A percentile compares a stretch with the other conserved stretches of the same genome.
phyloP scores from a whole-genome alignment of 2,113 vertebrate species.

The Tympanuchus pallidicinctus region DNA sequence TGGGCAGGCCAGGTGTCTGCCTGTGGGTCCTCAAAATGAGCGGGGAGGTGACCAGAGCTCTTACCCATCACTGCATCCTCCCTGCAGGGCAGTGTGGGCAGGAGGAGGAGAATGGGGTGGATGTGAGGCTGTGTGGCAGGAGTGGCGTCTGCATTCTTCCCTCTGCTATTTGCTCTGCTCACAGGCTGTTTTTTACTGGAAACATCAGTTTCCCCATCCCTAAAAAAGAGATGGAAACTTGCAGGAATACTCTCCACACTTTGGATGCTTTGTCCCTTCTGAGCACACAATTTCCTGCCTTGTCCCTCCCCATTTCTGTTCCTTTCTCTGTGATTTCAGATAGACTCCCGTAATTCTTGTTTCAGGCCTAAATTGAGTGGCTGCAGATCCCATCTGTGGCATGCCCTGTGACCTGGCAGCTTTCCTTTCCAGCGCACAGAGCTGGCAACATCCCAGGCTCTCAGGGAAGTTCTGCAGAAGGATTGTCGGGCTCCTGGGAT shows the following conservation, averaged over 20 bases:
- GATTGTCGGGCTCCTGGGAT: conserved; percentile 59
- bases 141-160: background rate
- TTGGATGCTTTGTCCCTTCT: conserved; percentile 6
- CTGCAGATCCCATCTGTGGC: conserved; percentile 63
- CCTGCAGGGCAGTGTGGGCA: background rate
- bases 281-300: conserved; percentile 22
- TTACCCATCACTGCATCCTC: background rate
- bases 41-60: background rate
- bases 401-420: conserved; percentile 66
- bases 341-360: conserved; percentile 29
- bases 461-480: conserved; percentile 57
- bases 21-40: background rate
- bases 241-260: background rate
- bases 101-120: background rate
- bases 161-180: background rate
- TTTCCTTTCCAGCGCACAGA: conserved; percentile 35
- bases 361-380: conserved; percentile 59
- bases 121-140: background rate
- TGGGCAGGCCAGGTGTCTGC: background rate
- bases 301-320: background rate
- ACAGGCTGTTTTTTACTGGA: background rate
- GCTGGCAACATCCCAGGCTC: conserved; percentile 37
- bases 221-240: conserved; percentile 3
- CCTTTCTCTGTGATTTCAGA: conserved; percentile 43
- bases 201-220: background rate